Base-by-base conservation (phyloP, 2,797 vertebrate species). In the Linurgus olivaceus region DNA sequence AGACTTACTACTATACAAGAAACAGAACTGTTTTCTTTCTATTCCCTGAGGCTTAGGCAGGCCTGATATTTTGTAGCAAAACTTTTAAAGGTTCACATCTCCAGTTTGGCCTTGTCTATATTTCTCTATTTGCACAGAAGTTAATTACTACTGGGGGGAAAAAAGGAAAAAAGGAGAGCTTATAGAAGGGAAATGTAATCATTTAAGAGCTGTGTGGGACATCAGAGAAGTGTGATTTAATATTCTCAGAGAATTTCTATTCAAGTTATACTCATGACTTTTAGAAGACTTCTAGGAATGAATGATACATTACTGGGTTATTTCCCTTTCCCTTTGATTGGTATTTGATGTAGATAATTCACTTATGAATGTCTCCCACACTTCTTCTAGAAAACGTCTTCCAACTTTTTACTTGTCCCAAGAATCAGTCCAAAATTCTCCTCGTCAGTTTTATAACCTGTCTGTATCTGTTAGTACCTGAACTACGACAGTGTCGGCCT, bases 11-110 rank as follows among this genome's bases (percentile, higher is more conserved):
- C 85, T 93, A 35, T 33, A 84, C 78, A 86, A 51, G 63, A 92
- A 97, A 91, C 21, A 79, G 59, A 93, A 94, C 11, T 65, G 44
- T 80, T 90, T 90, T 50, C 54, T 62, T 48, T 78, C 38, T 38
- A 38, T 17, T 59, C 26, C 37, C 57, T 14, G 17, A 59, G 37
- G 17, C 17, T 38, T 38, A 38, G 12, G 37, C 17, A 28, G 9
- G 57, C 7, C 57, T 20, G 57, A 38, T 38, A 20, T 37, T 59
- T 59, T 59, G 17, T 28, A 28, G 57, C 17, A 59, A 59, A 59
- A 38, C 26, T 59, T 58, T 28, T 28, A 38, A 59, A 59, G 8
- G 3, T 59, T 38, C 6, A 5, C n/a, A 62, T 84, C 33, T 68
- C 54, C 76, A 81, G 51, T 38, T 44, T 54, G 35, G n/a, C 23